Base-by-base conservation (phyloP, 2,888 invertebrate species). In the Andricus quercusramuli region DNA sequence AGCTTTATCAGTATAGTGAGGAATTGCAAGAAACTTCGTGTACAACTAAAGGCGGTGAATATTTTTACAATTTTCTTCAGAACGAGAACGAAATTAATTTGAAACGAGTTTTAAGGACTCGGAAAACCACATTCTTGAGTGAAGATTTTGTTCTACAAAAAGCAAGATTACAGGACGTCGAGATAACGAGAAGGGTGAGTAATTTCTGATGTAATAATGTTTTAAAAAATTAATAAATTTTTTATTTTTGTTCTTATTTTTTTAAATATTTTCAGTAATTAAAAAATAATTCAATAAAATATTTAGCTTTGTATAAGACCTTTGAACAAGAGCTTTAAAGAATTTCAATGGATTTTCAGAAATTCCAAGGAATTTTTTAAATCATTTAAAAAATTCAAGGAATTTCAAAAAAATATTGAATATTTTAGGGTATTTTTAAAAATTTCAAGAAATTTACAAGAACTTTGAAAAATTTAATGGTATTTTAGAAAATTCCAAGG, bases 91-190 rank as follows among this genome's bases (percentile, higher is more conserved):
- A 51, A 66, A 66, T 22, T 56, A 41, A 65, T n/a, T 29, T 25
- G 64, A 15, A 51, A 20, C 22, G n/a, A 20, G 32, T 56, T 56
- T 29, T 32, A 0, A 56, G 15, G 13, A 56, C 29, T n/a, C 74
- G 29, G n/a, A 56, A 51, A 51, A 51, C 20, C 11, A 8, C n/a
- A 56, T 56, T 74, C 47, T 56, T 25, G 6, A 74, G n/a, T 11
- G 56, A 56, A 56, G 5, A 56, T 32, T 68, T 6, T 25, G n/a
- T n/a, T 32, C 5, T 25, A 9, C 62, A 74, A 70, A 74, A 82
- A 66, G 44, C 85, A 87, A 87, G 82, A 86, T 85, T 85, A 81
- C 83, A 83, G 84, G 79, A 80, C 80, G 80, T 78, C 84, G 79
- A 80, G 83, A 82, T 65, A 83, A 79, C 77, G 77, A 81, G 64